Conservation (phyloP, 2,888 invertebrate genomes). For the Euzetes globulus region DNA sequence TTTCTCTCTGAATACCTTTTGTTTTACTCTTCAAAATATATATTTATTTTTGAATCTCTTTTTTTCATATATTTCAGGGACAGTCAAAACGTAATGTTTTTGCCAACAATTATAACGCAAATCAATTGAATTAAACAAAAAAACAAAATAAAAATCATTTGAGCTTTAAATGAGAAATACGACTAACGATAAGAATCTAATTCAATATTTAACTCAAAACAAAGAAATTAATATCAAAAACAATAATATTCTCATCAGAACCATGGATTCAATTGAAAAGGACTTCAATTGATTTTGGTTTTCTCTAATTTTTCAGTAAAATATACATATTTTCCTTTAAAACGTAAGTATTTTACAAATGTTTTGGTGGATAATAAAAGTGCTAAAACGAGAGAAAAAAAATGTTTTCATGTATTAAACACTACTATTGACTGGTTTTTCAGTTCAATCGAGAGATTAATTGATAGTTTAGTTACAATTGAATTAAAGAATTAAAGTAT, state of each 20-base stretch:
- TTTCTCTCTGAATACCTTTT: not conserved
- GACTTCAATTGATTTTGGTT: too few species aligned
- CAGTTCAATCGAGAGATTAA: too few species aligned
- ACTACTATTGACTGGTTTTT: too few species aligned
- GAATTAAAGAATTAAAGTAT: too few species aligned
- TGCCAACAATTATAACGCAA: conserved; percentile 22
- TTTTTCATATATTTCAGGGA: not conserved
- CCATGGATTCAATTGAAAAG: too few species aligned
- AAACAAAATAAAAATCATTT: too few species aligned
- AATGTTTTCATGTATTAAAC: not conserved
- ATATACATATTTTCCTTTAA: not conserved
- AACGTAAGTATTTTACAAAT: not conserved
- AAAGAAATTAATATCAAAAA: too few species aligned
- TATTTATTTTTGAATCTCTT: not conserved
- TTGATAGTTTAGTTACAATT: too few species aligned
- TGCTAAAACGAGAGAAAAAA: too few species aligned
- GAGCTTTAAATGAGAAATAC: too few species aligned
- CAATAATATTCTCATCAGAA: too few species aligned
- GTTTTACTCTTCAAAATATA: not conserved
- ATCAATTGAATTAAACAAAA: not conserved
- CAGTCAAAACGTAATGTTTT: conserved; percentile 15
- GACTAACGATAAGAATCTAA: too few species aligned
- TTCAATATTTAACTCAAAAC: not conserved
- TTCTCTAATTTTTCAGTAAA: not conserved
- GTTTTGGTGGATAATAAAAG: not conserved